Conservation (phyloP, 2,113 vertebrate genomes). For the Ibidorhyncha struthersii region DNA sequence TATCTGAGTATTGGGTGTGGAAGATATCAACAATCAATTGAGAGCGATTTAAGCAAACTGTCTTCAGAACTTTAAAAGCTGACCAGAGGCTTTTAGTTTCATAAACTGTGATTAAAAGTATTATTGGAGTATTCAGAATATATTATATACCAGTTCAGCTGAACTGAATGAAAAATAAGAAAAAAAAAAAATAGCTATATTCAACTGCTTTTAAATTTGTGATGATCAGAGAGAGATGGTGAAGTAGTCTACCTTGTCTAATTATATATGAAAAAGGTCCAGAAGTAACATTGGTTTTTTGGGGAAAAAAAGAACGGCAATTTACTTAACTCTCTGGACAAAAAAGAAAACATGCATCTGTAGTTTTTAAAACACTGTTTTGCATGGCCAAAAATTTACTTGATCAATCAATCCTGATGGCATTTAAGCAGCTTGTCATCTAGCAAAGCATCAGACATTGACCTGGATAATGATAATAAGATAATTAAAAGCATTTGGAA, state of each 20-base stretch:
- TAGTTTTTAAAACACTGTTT: background rate
- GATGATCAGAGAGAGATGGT: background rate
- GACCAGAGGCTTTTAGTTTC: background rate
- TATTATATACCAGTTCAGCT: background rate
- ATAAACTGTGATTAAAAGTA: background rate
- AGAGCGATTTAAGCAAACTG: background rate
- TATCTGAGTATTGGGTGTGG: background rate
- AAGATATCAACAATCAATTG: background rate
- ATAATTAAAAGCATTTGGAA: background rate
- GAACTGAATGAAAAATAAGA: background rate
- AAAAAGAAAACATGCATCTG: fast-evolving
- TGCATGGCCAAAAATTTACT: background rate
- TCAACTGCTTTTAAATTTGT: background rate
- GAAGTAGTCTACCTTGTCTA: background rate
- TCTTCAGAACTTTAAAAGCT: background rate
- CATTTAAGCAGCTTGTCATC: background rate
- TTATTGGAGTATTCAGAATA: background rate
- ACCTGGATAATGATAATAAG: background rate
- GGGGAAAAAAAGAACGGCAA: background rate
- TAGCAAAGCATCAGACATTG: background rate
- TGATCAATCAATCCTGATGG: background rate
- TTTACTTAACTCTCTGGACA: background rate
- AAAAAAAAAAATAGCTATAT: background rate
- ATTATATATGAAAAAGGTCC: background rate
- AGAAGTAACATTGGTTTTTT: background rate